These are phyloP conservation scores for Hucho hucho DNA, from an alignment of 2,113 vertebrate genomes.

Conservation along the genomic window DNA sequence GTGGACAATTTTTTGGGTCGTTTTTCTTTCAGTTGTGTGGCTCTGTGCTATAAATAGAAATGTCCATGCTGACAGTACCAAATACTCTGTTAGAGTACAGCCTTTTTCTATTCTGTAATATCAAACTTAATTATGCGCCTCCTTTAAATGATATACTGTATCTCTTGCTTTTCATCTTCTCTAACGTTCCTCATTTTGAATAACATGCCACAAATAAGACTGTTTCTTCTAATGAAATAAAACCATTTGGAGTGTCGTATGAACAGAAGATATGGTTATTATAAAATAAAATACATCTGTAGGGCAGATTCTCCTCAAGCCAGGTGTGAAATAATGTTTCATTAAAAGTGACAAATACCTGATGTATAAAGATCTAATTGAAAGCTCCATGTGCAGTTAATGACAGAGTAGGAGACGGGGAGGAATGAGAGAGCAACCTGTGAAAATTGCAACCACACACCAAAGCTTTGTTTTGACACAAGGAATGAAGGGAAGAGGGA, in stretches of 20 bases:
- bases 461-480: conserved; percentile 46
- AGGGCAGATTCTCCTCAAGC: conserved; percentile 59
- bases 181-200: conserved; percentile 28
- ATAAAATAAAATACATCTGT: conserved; percentile 60
- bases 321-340: conserved; percentile 69
- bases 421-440: conserved; percentile 44
- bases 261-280: conserved; percentile 31
- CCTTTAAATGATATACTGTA: background rate
- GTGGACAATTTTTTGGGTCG: background rate
- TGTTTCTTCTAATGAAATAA: conserved; percentile 60
- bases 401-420: conserved; percentile 51
- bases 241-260: conserved; percentile 59
- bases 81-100: background rate
- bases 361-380: conserved; percentile 56
- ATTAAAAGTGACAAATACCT: conserved; percentile 76
- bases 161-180: background rate
- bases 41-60: background rate
- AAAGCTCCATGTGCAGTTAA: conserved; percentile 59
- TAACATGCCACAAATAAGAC: conserved; percentile 61
- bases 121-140: background rate
- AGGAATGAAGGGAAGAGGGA: conserved; percentile 26
- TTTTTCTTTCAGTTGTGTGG: background rate
- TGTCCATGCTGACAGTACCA: background rate
- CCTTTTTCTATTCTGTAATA: background rate
- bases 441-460: conserved; percentile 48